Evolutionary conservation across 2,888 invertebrate genomes (phyloP).

Genomic region (Scaptomyza parva): DNA sequence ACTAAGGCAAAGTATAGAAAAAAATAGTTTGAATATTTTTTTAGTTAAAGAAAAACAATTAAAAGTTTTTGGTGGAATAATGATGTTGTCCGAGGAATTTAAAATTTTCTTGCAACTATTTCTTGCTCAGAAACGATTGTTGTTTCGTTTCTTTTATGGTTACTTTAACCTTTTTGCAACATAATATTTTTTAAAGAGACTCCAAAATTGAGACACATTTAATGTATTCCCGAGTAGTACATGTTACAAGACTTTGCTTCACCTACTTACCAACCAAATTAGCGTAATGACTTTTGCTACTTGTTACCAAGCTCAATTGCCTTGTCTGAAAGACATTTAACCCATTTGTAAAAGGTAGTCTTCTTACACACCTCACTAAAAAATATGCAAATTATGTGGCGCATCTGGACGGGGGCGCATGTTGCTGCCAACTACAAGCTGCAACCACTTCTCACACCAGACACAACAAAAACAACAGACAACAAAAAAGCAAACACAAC

Average conservation of each 20-base stretch:
- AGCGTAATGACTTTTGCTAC: slow-evolving; percentile 8
- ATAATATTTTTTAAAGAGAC: not conserved
- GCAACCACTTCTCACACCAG: slow-evolving; percentile 48
- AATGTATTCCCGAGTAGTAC: not conserved
- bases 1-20: not conserved
- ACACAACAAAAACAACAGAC: slow-evolving; percentile 22
- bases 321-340: slow-evolving; percentile 30
- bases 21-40: not conserved
- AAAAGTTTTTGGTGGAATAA: not conserved
- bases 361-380: slow-evolving; percentile 40
- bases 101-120: not conserved
- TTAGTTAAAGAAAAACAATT: not conserved
- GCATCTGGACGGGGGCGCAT: slow-evolving; percentile 35
- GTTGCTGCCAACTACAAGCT: slow-evolving; percentile 17
- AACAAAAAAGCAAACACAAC: slow-evolving; percentile 22
- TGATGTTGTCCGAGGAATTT: not conserved
- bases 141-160: not conserved
- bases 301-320: not conserved
- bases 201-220: not conserved
- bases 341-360: slow-evolving; percentile 45
- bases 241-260: not conserved
- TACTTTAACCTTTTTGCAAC: not conserved
- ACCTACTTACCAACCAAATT: not conserved
- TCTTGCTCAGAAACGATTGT: not conserved
- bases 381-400: slow-evolving; percentile 52